phyloP scores from a whole-genome alignment of 1,140 invertebrate genomes.

The Drosophila yakuba region DNA sequence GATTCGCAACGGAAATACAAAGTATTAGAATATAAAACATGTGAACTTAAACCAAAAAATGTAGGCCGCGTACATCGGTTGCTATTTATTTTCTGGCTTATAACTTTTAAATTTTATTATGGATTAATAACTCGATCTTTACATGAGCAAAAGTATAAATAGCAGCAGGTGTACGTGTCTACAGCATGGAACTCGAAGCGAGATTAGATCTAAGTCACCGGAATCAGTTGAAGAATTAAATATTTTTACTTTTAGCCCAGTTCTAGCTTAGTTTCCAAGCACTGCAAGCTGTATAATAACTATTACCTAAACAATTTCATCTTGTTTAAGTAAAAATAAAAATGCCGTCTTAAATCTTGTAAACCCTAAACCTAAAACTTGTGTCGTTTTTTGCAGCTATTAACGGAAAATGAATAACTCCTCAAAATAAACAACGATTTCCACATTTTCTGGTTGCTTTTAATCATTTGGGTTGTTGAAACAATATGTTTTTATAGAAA shows the following conservation, averaged over 20 bases:
- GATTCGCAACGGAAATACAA: constrained; percentile 74
- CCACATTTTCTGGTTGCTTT: not conserved
- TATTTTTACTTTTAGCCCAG: constrained; percentile 31
- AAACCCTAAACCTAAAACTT: not conserved
- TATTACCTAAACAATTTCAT: constrained; percentile 46
- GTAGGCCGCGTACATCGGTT: not conserved
- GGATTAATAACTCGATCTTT: not conserved
- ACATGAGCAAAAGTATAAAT: not conserved
- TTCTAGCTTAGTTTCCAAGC: constrained; percentile 62
- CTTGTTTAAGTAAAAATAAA: constrained; percentile 66
- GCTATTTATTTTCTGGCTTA: not conserved
- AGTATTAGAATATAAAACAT: constrained; percentile 75
- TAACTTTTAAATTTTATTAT: not conserved
- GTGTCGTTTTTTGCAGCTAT: not conserved
- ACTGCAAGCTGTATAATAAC: constrained; percentile 66
- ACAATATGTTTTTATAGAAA: too few relatives aligned
- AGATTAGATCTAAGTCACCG: constrained; percentile 44
- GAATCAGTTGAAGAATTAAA: constrained; percentile 24
- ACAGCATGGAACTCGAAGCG: constrained; percentile 16
- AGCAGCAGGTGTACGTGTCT: not conserved
- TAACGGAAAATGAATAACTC: not conserved
- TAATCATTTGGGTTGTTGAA: not conserved
- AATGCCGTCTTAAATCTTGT: constrained; percentile 68
- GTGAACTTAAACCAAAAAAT: constrained; percentile 24
- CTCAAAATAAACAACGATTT: too few relatives aligned